phyloP scores from a whole-genome alignment of 2,888 invertebrate genomes.

The Oscheius onirici region DNA sequence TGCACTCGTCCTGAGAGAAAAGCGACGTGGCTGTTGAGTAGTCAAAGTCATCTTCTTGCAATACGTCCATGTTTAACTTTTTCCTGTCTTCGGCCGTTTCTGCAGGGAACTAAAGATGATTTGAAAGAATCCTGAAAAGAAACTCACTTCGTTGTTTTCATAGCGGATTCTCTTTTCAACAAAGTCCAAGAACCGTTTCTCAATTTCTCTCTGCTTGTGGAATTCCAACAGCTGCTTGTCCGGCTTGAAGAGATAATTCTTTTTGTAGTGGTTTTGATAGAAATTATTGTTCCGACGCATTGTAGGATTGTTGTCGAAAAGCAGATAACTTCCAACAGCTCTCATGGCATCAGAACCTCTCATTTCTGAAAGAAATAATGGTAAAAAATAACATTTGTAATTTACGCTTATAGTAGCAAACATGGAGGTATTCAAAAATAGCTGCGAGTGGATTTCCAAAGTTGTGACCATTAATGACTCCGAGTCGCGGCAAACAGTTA shows the following conservation, averaged over 20 bases:
- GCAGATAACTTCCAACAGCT: slow-evolving; percentile 63
- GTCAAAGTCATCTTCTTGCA: slow-evolving; percentile 20
- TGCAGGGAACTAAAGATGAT: slow-evolving; percentile 56
- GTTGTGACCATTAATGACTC: slow-evolving; percentile 61
- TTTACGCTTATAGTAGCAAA: slow-evolving; percentile 66
- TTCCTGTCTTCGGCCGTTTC: slow-evolving; percentile 56
- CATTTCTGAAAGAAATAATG: slow-evolving; percentile 53
- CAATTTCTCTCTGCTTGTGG: slow-evolving; percentile 47
- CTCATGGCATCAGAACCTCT: slow-evolving; percentile 63
- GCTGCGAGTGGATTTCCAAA: slow-evolving; percentile 60
- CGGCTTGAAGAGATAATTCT: slow-evolving; percentile 51
- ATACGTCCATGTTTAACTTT: slow-evolving; percentile 38
- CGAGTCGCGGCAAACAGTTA: slow-evolving; percentile 56
- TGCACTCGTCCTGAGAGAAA: slow-evolving; percentile 19
- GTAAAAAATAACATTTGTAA: no score
- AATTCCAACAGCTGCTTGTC: slow-evolving; percentile 49
- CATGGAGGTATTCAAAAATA: slow-evolving; percentile 65
- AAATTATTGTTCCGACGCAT: slow-evolving; percentile 65
- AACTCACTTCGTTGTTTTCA: slow-evolving; percentile 48
- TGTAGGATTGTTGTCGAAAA: slow-evolving; percentile 61
- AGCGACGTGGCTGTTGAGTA: slow-evolving; percentile 8
- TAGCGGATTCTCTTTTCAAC: slow-evolving; percentile 58
- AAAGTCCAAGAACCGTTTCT: slow-evolving; percentile 58
- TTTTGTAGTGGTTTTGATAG: slow-evolving; percentile 58
- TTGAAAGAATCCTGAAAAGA: no score